Evolutionary conservation across 2,113 vertebrate species (phyloP), one percentile per base, ranked within the genome.

Genomic region (Pituophis catenifer): DNA sequence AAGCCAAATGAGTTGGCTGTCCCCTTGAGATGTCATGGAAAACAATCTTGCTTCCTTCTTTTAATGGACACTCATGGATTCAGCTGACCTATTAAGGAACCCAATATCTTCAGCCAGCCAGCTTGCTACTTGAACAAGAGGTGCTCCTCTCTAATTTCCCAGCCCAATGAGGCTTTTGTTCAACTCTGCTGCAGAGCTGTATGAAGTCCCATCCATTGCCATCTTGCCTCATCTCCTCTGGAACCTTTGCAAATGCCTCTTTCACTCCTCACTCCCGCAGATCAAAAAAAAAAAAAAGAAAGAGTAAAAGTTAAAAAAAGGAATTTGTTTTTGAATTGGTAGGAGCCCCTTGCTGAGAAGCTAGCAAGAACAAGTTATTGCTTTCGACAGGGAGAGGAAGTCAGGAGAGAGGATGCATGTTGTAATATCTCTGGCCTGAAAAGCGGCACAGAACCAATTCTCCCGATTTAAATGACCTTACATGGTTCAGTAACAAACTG

Each of bases 391-490:
- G 89, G 93, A 95, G 55, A 89, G 33, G 65, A 5, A 24, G 86
- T 0, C 81, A 62, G 91, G 54, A 54, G 48, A 90, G 10, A 48
- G 44, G 44, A 48, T 48, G 44, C 91, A 29, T 33, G 19, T 15
- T 91, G 3, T 38, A 95, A 58, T 89, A 70, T 94, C 52, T 95
- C 57, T 95, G 94, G 90, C 48, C 93, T 55, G 19, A 89, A 89
- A 96, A 96, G 92, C 33, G 95, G 57, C 93, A 96, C 59, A 91
- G 91, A 96, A 89, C 70, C 95, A 94, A 94, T 97, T 97, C 89
- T 92, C 44, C 11, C 93, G 24, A n/a, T 89, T 93, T 95, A 94
- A 95, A 95, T 0, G 62, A 91, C 50, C 90, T 96, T 95, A 88
- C 70, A 93, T 93, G 95, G 92, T 96, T 97, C 92, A 97, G 94